A percentile compares a stretch with the other conserved stretches of the same genome.
Evolutionary conservation across 2,888 invertebrate species (phyloP).

Genomic region (Cheilosia scutellata): DNA sequence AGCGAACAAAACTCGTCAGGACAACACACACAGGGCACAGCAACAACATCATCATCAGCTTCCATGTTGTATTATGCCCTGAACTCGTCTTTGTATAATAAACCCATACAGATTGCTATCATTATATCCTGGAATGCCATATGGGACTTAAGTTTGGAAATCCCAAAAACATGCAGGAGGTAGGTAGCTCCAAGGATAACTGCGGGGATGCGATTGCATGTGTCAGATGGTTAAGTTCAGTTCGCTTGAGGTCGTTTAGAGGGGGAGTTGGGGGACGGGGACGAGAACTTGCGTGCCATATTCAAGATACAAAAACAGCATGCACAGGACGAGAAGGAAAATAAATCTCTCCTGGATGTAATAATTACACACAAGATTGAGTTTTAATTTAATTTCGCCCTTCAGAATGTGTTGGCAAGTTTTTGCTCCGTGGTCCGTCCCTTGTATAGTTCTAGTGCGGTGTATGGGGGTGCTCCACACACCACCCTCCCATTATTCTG

Average conservation of each 20-base stretch:
- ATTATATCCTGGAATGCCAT: constrained; percentile 73
- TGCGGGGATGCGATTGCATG: constrained; percentile 72
- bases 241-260: constrained; percentile 23
- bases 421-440: constrained; percentile 30
- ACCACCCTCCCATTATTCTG: constrained; percentile 13
- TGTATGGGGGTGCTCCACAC: background rate
- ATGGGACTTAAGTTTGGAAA: constrained; percentile 59
- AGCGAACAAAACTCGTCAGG: constrained; percentile 6
- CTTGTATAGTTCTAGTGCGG: constrained; percentile 16
- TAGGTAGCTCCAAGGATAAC: constrained; percentile 36
- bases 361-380: constrained; percentile 83
- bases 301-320: constrained; percentile 52
- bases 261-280: background rate
- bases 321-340: constrained; percentile 49
- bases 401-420: constrained; percentile 67
- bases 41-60: constrained; percentile 56
- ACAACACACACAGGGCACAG: constrained; percentile 23
- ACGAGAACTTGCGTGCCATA: constrained; percentile 57
- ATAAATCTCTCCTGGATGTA: constrained; percentile 80
- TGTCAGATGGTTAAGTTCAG: constrained; percentile 70
- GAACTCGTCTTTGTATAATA: constrained; percentile 61
- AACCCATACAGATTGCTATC: constrained; percentile 73
- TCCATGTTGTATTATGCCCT: constrained; percentile 19
- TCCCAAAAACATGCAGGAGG: constrained; percentile 61
- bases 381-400: constrained; percentile 82